A percentile compares a stretch with the other conserved stretches of the same genome.
These are phyloP conservation scores for Catocala sponsa DNA, from an alignment of 2,888 invertebrate genomes.

Conservation along the genomic window DNA sequence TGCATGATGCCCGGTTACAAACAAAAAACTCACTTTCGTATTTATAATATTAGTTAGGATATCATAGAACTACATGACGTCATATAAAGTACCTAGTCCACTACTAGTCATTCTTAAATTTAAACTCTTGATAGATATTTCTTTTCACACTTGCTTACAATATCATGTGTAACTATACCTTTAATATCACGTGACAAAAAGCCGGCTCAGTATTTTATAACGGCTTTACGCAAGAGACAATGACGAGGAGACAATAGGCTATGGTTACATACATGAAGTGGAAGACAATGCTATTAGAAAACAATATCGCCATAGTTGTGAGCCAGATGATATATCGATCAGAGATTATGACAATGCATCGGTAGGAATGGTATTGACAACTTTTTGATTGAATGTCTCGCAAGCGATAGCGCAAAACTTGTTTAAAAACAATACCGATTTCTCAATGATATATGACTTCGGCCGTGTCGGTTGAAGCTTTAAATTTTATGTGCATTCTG, in stretches of 20 bases:
- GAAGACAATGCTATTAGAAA: conserved; percentile 65
- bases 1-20: too few relatives aligned
- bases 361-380: conserved; percentile 57
- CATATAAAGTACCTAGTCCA: too few relatives aligned
- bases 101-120: too few relatives aligned
- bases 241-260: conserved; percentile 55
- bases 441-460: conserved; percentile 34
- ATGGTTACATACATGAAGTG: conserved; percentile 54
- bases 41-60: too few relatives aligned
- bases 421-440: conserved; percentile 41
- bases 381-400: conserved; percentile 61
- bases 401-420: conserved; percentile 38
- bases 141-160: neutral
- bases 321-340: conserved; percentile 62
- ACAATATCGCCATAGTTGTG: conserved; percentile 60
- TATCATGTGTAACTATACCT: neutral
- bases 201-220: conserved; percentile 28
- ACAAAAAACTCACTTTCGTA: too few relatives aligned
- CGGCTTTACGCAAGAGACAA: conserved; percentile 53
- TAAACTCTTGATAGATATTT: too few relatives aligned
- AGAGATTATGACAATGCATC: conserved; percentile 51
- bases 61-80: too few relatives aligned
- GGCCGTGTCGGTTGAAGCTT: neutral
- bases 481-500: conserved; percentile 36
- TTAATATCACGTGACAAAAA: conserved; percentile 31